phyloP scores from a whole-genome alignment of 2,113 vertebrate species.

The Brachypteracias leptosomus region DNA sequence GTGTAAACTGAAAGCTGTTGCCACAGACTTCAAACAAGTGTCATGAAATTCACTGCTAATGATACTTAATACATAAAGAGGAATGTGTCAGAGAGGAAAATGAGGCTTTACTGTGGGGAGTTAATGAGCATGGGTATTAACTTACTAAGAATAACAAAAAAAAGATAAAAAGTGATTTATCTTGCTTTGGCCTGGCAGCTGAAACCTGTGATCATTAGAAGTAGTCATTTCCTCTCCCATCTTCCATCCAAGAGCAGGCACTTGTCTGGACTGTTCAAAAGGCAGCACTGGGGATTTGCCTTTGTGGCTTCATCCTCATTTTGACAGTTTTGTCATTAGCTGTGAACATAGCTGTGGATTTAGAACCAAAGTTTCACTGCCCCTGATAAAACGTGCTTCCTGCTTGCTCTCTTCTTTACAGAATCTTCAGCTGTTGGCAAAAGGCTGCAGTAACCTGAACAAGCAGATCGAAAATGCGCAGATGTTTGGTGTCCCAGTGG shows the following conservation, averaged over 20 bases:
- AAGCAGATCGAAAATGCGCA: slow-evolving; percentile 95
- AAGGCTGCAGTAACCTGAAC: slow-evolving; percentile 91
- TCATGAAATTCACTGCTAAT: slow-evolving; percentile 5
- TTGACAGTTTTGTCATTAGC: neutral
- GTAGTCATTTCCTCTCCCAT: neutral
- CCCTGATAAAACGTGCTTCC: neutral
- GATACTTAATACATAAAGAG: neutral
- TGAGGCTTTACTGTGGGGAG: neutral
- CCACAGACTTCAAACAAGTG: neutral
- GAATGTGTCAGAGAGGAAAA: neutral
- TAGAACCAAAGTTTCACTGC: neutral
- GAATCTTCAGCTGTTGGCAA: slow-evolving; percentile 89
- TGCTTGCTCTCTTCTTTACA: slow-evolving; percentile 43
- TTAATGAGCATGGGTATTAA: neutral
- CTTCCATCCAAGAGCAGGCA: neutral
- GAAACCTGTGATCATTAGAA: neutral
- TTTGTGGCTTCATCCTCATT: neutral
- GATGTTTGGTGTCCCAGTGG: slow-evolving; percentile 90
- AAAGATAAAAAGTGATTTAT: neutral
- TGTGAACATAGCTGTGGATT: neutral
- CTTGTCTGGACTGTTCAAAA: neutral
- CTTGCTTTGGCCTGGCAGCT: neutral
- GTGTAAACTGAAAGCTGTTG: slow-evolving; percentile 1
- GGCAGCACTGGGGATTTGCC: neutral
- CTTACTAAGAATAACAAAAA: neutral